Evolutionary conservation across 92 coral and sea anemone genomes (phyloP).

Genomic region (Porites lobata): DNA sequence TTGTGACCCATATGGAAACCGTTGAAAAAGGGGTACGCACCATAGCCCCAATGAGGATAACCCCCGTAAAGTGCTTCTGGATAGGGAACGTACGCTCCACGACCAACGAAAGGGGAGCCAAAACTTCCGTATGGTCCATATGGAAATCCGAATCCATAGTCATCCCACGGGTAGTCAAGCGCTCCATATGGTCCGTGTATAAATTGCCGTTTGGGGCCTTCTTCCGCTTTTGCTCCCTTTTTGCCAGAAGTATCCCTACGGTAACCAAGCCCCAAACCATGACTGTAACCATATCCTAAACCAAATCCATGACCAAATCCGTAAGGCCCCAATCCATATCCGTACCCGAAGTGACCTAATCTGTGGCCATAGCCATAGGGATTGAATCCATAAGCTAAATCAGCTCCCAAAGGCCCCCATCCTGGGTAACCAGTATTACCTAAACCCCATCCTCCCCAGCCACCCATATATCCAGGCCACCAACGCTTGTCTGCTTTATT

Average conservation of each 20-base stretch:
- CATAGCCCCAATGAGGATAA: slow-evolving; percentile 8
- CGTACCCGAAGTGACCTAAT: slow-evolving; percentile 12
- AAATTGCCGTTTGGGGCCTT: slow-evolving; percentile 34
- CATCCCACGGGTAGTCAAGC: slow-evolving; percentile 17
- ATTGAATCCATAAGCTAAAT: slow-evolving; percentile 39
- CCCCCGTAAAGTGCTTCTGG: slow-evolving; percentile 28
- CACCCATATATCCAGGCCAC: slow-evolving; percentile 97
- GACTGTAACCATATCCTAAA: slow-evolving; percentile 10
- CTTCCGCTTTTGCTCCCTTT: slow-evolving; percentile 4
- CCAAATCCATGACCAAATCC: slow-evolving; percentile 33
- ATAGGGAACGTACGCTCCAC: slow-evolving; percentile 39
- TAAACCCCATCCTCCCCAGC: slow-evolving; percentile 93
- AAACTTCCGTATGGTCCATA: slow-evolving; percentile 26
- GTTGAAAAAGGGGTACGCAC: slow-evolving; percentile 16
- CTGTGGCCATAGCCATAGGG: slow-evolving; percentile 23
- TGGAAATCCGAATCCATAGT: slow-evolving; percentile 5
- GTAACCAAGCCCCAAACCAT: slow-evolving; percentile 16
- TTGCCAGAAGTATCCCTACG: neutral
- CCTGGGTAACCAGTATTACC: slow-evolving; percentile 89
- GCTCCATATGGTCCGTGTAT: slow-evolving; percentile 25
- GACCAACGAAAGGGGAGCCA: slow-evolving; percentile 40
- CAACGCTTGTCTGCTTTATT: slow-evolving; percentile 75
- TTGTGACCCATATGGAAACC: slow-evolving; percentile 67
- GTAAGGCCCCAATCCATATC: slow-evolving; percentile 23
- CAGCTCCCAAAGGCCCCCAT: slow-evolving; percentile 74